Conservation (phyloP, 2,797 vertebrate species). For the Pangasius sanitwongsei region DNA sequence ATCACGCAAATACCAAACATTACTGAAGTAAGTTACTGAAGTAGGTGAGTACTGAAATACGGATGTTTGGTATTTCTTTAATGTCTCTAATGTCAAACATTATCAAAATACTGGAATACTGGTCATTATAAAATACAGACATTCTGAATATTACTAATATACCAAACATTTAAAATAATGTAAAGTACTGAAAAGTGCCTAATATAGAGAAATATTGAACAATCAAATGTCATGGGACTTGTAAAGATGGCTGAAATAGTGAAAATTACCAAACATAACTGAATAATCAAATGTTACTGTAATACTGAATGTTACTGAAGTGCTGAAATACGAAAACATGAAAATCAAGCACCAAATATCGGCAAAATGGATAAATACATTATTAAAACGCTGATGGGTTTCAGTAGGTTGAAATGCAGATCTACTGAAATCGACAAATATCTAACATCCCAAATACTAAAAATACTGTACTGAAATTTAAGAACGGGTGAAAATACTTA, state of each 20-base stretch:
- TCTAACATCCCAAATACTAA: not conserved
- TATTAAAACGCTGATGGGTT: not conserved
- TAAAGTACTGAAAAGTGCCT: not conserved
- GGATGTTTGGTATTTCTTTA: not conserved
- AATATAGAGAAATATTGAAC: not conserved
- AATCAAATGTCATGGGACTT: not conserved
- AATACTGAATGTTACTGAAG: not conserved
- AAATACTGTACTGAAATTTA: not conserved
- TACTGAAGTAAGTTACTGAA: not conserved
- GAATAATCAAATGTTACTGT: not conserved
- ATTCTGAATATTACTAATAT: not conserved
- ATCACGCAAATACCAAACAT: not conserved
- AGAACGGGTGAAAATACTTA: not conserved
- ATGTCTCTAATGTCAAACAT: not conserved
- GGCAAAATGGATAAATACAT: not conserved
- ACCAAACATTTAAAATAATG: not conserved
- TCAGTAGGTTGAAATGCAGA: not conserved
- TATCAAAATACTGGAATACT: not conserved
- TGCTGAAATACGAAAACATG: not conserved
- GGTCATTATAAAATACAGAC: not conserved
- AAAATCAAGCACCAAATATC: no score
- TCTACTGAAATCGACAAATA: not conserved
- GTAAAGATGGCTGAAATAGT: not conserved
- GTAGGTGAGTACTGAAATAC: not conserved
- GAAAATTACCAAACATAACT: not conserved